These are phyloP conservation scores for Parambassis ranga DNA, from an alignment of 2,797 vertebrate genomes.

Conservation along the genomic window DNA sequence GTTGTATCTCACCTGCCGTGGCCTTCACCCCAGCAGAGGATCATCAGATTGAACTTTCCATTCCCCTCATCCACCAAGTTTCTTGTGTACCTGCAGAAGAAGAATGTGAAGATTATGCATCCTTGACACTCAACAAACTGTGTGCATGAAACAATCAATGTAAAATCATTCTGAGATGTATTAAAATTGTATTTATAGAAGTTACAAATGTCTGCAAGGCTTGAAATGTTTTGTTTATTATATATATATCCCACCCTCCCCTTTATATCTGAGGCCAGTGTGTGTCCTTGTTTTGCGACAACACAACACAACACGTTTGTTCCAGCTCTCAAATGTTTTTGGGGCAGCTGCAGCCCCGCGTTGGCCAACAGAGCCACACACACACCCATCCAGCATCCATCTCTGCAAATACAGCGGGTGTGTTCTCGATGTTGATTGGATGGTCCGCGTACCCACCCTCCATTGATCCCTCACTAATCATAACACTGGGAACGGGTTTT, in stretches of 20 bases:
- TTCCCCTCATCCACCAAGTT: constrained; percentile 96
- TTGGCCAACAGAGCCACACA: not conserved
- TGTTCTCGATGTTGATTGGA: constrained; percentile 73
- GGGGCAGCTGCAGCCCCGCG: constrained; percentile 21
- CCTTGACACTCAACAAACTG: too few species aligned
- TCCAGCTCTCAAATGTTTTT: constrained; percentile 38
- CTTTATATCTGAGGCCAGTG: too few species aligned
- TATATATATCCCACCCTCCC: too few species aligned
- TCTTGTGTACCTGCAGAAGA: constrained; percentile 88
- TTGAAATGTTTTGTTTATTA: too few species aligned
- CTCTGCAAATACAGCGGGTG: constrained; percentile 56
- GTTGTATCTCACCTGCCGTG: constrained; percentile 89
- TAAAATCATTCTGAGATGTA: too few species aligned
- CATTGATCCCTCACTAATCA: constrained; percentile 36
- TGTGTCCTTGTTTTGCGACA: not conserved
- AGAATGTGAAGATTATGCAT: not conserved
- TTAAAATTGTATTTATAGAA: too few species aligned
- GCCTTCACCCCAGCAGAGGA: constrained; percentile 98
- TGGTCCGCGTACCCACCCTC: constrained; percentile 38
- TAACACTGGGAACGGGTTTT: constrained; percentile 53
- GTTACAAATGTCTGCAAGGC: too few species aligned
- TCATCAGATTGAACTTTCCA: constrained; percentile 96
- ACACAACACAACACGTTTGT: too few species aligned
- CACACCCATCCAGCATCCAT: not conserved
- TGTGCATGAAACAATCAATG: too few species aligned